These are phyloP conservation scores for Drosophila paramelanica DNA, from an alignment of 2,888 invertebrate species.

Conservation along the genomic window DNA sequence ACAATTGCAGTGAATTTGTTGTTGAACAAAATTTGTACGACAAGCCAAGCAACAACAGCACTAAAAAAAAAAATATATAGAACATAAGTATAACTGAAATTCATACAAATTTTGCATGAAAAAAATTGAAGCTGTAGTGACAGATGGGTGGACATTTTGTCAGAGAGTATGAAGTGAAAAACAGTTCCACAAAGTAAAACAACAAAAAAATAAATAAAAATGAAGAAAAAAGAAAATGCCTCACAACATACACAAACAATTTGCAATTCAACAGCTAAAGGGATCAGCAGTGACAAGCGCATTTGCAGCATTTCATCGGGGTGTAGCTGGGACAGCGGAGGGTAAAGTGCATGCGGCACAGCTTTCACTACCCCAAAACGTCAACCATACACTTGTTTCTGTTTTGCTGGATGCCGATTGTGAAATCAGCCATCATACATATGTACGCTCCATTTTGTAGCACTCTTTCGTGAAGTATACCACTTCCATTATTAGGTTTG, in stretches of 20 bases:
- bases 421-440: conserved; percentile 49
- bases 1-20: conserved; percentile 37
- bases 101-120: conserved; percentile 63
- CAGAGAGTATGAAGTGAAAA: conserved; percentile 44
- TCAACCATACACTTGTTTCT: conserved; percentile 53
- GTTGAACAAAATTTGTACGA: conserved; percentile 34
- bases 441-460: conserved; percentile 29
- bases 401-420: conserved; percentile 13
- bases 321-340: neutral
- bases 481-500: neutral
- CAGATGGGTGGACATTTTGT: conserved; percentile 80
- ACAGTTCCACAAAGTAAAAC: conserved; percentile 2
- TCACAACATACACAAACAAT: conserved; percentile 78
- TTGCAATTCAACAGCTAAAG: conserved; percentile 81
- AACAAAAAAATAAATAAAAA: conserved; percentile 19
- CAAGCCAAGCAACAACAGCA: conserved; percentile 12
- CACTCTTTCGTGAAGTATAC: conserved; percentile 22
- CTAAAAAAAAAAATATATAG: neutral
- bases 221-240: conserved; percentile 52
- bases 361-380: conserved; percentile 22
- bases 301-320: conserved; percentile 54
- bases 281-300: conserved; percentile 80
- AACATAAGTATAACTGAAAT: conserved; percentile 39
- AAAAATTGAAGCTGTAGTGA: conserved; percentile 62
- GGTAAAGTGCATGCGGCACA: conserved; percentile 8